Percentiles rank a stretch among this genome's conserved stretches.
Evolutionary conservation across 2,888 invertebrate species (phyloP).

Genomic region (Caenorhabditis japonica): DNA sequence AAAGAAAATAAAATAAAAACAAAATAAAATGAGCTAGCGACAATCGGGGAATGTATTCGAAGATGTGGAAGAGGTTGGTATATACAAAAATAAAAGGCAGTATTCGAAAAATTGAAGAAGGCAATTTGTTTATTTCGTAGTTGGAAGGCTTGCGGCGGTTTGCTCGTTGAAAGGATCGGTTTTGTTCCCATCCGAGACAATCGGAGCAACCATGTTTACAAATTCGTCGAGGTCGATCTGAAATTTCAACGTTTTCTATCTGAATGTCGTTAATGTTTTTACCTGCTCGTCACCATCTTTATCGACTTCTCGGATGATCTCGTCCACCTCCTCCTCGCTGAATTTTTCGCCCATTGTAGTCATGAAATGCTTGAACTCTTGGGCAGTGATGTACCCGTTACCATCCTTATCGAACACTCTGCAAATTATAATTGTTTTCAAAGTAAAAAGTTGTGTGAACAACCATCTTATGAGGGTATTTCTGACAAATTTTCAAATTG

Average conservation of each 20-base stretch:
- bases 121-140: constrained; percentile 34
- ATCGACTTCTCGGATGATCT: constrained; percentile 77
- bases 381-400: constrained; percentile 77
- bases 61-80: constrained; percentile 2
- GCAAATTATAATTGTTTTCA: constrained; percentile 16
- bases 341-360: constrained; percentile 75
- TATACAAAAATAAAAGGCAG: constrained; percentile 23
- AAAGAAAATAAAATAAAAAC: too few relatives aligned
- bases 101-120: neutral
- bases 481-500: neutral
- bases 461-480: neutral
- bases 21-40: too few relatives aligned
- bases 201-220: constrained; percentile 77
- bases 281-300: constrained; percentile 77
- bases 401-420: constrained; percentile 77
- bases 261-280: neutral
- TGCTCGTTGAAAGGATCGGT: constrained; percentile 75
- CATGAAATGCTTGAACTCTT: constrained; percentile 77
- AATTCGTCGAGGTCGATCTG: constrained; percentile 77
- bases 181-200: constrained; percentile 75
- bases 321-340: constrained; percentile 77
- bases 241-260: constrained; percentile 21
- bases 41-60: constrained; percentile 18
- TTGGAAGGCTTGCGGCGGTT: constrained; percentile 31
- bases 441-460: too few relatives aligned